A percentile compares a stretch with the other conserved stretches of the same genome.
Evolutionary conservation across 2,888 invertebrate genomes (phyloP).

Genomic region (Teinopalpus imperialis): DNA sequence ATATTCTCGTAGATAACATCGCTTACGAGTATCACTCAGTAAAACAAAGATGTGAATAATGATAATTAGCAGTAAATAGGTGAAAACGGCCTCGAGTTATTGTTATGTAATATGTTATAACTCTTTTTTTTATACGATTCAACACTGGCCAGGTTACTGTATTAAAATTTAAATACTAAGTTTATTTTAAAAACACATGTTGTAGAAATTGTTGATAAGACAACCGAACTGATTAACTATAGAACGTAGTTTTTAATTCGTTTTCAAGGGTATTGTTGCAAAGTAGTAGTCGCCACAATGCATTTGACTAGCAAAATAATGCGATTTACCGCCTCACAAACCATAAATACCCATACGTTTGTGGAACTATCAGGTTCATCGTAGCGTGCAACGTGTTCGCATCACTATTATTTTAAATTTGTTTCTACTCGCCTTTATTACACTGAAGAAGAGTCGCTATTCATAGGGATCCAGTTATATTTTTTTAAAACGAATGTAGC

Average conservation of each 20-base stretch:
- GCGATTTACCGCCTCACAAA: slow-evolving; percentile 53
- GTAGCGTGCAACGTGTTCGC: slow-evolving; percentile 28
- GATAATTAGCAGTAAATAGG: slow-evolving; percentile 3
- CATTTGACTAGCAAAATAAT: slow-evolving; percentile 55
- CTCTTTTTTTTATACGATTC: too few relatives aligned
- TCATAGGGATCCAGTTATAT: not conserved
- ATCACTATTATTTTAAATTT: slow-evolving; percentile 24
- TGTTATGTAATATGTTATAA: not conserved
- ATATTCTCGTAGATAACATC: slow-evolving; percentile 18
- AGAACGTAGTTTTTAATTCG: too few relatives aligned
- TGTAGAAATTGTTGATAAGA: too few relatives aligned
- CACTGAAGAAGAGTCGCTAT: slow-evolving; percentile 18
- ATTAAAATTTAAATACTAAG: too few relatives aligned
- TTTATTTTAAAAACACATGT: too few relatives aligned
- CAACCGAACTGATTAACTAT: too few relatives aligned
- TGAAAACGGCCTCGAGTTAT: not conserved
- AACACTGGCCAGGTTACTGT: too few relatives aligned
- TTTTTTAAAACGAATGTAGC: slow-evolving; percentile 21
- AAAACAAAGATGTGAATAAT: slow-evolving; percentile 11
- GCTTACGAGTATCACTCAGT: slow-evolving; percentile 4
- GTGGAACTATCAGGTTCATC: slow-evolving; percentile 35
- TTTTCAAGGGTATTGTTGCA: slow-evolving; percentile 20
- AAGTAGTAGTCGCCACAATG: slow-evolving; percentile 33
- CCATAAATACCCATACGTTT: slow-evolving; percentile 32
- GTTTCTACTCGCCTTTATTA: slow-evolving; percentile 26